Conservation (phyloP, 2,113 vertebrate genomes). For the Anser cygnoides region DNA sequence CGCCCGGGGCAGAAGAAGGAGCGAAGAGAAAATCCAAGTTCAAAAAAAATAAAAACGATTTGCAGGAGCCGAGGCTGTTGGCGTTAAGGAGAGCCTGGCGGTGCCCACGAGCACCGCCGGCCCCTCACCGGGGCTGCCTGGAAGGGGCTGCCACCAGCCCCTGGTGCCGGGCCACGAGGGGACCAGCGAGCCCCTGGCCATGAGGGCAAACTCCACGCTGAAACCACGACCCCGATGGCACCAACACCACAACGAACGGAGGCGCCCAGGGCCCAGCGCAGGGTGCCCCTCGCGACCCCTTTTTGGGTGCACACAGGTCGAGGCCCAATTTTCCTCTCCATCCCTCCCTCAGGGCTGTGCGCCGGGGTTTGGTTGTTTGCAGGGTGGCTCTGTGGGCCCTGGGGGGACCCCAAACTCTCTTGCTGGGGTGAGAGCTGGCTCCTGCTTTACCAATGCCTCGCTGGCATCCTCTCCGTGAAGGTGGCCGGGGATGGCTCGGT, state of each 20-base stretch:
- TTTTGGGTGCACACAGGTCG: accelerated
- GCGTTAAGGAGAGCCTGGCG: background rate
- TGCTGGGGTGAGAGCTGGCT: background rate
- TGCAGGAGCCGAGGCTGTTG: background rate
- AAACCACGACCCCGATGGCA: accelerated
- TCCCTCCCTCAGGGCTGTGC: background rate
- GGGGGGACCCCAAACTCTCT: background rate
- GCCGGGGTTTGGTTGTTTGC: background rate
- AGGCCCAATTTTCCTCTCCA: background rate
- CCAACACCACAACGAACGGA: background rate
- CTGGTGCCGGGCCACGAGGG: too few relatives aligned
- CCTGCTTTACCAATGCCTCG: background rate
- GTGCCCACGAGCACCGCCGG: too few relatives aligned
- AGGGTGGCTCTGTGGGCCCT: background rate
- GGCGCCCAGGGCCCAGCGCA: accelerated
- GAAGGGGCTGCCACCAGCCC: background rate
- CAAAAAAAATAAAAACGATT: background rate
- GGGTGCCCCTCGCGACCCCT: accelerated
- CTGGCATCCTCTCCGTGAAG: background rate
- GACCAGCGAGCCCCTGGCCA: accelerated
- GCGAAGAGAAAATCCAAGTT: conserved; percentile 33
- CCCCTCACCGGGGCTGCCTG: background rate
- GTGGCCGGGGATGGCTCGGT: accelerated
- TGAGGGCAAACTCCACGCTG: accelerated
- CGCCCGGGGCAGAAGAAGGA: background rate